A percentile compares a stretch with the other conserved stretches of the same genome.
Evolutionary conservation across 35 echinoderm and acorn worm genomes (phyloP).

Genomic region (Holothuria glaberrima): DNA sequence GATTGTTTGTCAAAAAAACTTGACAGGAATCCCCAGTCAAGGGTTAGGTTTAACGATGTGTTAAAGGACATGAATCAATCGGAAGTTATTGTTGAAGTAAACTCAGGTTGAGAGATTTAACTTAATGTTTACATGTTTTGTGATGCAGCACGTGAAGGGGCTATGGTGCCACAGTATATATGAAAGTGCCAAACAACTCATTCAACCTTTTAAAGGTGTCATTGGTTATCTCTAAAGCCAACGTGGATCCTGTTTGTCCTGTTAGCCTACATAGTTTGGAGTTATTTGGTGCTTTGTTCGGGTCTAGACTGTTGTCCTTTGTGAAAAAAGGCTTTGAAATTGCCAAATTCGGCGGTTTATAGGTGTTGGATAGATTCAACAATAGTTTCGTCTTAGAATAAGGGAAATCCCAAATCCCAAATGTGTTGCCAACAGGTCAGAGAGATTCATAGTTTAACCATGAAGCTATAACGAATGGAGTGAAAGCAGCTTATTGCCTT

Average conservation of each 20-base stretch:
- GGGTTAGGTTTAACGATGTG: not conserved
- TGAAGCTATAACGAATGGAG: no score
- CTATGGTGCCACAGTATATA: conserved; percentile 12
- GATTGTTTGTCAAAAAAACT: not conserved
- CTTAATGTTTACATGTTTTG: not conserved
- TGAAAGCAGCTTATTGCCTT: no score
- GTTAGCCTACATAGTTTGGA: conserved; percentile 30
- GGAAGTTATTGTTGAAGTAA: not conserved
- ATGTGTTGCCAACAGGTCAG: no score
- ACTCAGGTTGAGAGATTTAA: not conserved
- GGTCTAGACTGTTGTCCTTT: conserved; percentile 17
- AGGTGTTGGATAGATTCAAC: conserved; percentile 13
- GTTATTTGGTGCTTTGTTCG: not conserved
- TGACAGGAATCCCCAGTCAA: not conserved
- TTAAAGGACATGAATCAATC: conserved; percentile 15
- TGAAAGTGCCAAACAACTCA: not conserved
- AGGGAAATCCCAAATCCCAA: no score
- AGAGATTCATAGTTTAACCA: no score
- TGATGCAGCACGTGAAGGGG: not conserved
- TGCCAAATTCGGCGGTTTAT: not conserved
- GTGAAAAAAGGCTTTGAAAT: not conserved
- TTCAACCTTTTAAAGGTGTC: not conserved
- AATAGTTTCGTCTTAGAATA: not conserved
- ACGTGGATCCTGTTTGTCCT: not conserved
- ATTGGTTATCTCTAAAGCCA: conserved; percentile 42